Evolutionary conservation across 2,888 invertebrate genomes (phyloP), one percentile per base, ranked within the genome.

Genomic region (Carterocephalus palaemon): DNA sequence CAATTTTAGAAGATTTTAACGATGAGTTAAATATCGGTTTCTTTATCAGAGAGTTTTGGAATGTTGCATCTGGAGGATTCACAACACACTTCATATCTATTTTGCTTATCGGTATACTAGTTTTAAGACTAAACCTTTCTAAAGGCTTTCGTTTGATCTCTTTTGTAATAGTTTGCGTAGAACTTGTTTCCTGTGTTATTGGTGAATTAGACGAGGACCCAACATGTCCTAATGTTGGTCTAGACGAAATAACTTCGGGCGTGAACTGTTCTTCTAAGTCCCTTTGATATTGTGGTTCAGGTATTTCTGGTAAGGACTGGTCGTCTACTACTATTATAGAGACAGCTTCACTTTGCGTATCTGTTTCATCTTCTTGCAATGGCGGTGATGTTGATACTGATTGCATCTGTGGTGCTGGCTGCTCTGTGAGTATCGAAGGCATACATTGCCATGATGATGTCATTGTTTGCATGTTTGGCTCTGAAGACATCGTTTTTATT

Each of bases 21-120:
- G n/a, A n/a, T 22, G 71, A 62, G 48, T 67, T 72, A 19, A 68
- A 72, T 3, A 59, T 52, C 2, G 43, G 41, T 26, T 57, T 66
- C 60, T 58, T 70, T 54, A 32, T 39, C 49, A 13, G 47, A 4
- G 43, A 54, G 17, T 54, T 64, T 47, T 71, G 71, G 23, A 64
- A 66, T 24, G 62, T 39, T 3, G 57, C 45, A 8, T 79, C 77
- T 3, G 77, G 60, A 17, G 67, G 55, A 24, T 60, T 70, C 24
- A 57, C 71, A 1, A 85, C 82, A 52, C 78, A 80, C 60, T 84
- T 86, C 69, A 86, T 75, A 52, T 86, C 86, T 23, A 86, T 75
- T 58, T 85, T 84, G 47, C 83, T 84, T 33, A 86, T 85, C 2
- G 87, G 87, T 54, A 87, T 87, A 56, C 85, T 86, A 0, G 87